Evolutionary conservation across 2,797 vertebrate species (phyloP).

Genomic region (Botia kubotai): DNA sequence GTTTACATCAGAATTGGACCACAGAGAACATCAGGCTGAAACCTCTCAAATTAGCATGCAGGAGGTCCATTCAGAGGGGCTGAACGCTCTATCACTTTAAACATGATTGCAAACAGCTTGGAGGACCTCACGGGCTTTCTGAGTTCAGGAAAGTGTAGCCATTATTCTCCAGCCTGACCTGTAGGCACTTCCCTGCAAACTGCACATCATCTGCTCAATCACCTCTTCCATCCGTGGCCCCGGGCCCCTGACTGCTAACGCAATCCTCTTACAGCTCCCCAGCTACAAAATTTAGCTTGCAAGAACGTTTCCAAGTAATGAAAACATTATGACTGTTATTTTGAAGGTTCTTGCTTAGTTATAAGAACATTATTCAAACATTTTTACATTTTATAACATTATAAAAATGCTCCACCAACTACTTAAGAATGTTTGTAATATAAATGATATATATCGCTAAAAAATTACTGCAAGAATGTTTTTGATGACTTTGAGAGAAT

Average conservation of each 20-base stretch:
- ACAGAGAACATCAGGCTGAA: constrained; percentile 19
- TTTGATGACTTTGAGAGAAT: too few relatives aligned
- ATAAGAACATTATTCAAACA: too few relatives aligned
- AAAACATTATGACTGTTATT: too few relatives aligned
- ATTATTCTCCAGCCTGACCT: constrained; percentile 9
- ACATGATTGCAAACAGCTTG: constrained; percentile 70
- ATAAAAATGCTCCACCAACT: too few relatives aligned
- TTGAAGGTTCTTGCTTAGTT: too few relatives aligned
- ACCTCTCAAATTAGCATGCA: constrained; percentile 27
- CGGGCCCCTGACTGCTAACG: constrained; percentile 1
- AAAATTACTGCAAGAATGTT: too few relatives aligned
- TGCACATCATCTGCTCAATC: constrained; percentile 14
- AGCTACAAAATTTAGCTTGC: too few relatives aligned
- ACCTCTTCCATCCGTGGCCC: constrained; percentile 10
- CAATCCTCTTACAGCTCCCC: constrained; percentile 24
- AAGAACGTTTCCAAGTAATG: too few relatives aligned
- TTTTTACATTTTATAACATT: too few relatives aligned
- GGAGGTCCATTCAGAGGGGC: constrained; percentile 41
- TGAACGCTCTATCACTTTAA: constrained; percentile 41
- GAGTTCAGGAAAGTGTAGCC: constrained; percentile 29
- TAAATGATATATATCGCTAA: too few relatives aligned
- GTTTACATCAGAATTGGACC: constrained; percentile 25
- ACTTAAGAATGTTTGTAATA: too few relatives aligned
- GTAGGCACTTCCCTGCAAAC: constrained; percentile 17
- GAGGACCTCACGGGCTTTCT: constrained; percentile 59